phyloP scores from a whole-genome alignment of 2,797 vertebrate genomes.

The Hephaestus fuliginosus region DNA sequence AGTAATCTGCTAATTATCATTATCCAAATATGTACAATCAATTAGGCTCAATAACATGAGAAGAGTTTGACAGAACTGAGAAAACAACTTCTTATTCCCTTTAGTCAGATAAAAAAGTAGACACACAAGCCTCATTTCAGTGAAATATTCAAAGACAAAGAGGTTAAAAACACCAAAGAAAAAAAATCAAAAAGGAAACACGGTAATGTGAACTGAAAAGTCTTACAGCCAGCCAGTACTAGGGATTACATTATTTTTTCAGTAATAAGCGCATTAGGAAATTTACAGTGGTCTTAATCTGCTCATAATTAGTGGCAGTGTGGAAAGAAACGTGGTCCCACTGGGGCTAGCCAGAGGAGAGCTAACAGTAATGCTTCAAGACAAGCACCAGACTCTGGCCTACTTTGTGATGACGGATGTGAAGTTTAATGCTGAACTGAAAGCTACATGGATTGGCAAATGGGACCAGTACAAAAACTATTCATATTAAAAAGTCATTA shows the following conservation, averaged over 20 bases:
- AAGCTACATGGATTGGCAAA: slow-evolving; percentile 7
- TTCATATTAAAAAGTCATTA: not conserved
- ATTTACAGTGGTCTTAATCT: slow-evolving; percentile 82
- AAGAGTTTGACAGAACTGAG: not conserved
- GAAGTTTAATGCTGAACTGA: slow-evolving; percentile 11
- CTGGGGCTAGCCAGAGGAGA: slow-evolving; percentile 82
- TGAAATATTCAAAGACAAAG: slow-evolving; percentile 22
- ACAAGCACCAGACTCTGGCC: slow-evolving; percentile 48
- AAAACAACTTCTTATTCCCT: slow-evolving; percentile 10
- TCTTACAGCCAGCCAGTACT: slow-evolving; percentile 46
- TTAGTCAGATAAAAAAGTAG: not conserved
- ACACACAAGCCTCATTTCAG: not conserved
- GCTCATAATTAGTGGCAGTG: slow-evolving; percentile 78
- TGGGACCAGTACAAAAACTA: not conserved
- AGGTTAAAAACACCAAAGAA: slow-evolving; percentile 27
- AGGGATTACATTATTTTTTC: slow-evolving; percentile 74
- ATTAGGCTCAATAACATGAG: slow-evolving; percentile 27
- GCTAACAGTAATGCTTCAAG: slow-evolving; percentile 56
- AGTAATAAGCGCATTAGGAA: slow-evolving; percentile 81
- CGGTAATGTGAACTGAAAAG: slow-evolving; percentile 72
- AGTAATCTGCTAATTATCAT: slow-evolving; percentile 32
- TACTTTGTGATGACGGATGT: slow-evolving; percentile 41
- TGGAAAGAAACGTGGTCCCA: slow-evolving; percentile 76
- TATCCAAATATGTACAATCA: slow-evolving; percentile 14
- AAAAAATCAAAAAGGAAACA: slow-evolving; percentile 43